Conservation (phyloP, 2,797 vertebrate species). For the Sphaeramia orbicularis region DNA sequence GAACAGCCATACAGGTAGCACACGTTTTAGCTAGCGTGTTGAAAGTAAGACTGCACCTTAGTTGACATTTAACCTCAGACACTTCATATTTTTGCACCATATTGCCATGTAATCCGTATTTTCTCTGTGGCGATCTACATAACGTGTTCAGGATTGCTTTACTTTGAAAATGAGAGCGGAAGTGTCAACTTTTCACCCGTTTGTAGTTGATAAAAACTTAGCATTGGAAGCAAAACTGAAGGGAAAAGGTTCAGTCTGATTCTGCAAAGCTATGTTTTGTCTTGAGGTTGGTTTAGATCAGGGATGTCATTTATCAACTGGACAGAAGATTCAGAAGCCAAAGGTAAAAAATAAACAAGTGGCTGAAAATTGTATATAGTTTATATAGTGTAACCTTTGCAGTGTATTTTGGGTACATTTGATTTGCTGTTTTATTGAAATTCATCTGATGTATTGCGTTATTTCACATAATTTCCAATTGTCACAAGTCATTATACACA, state of each 20-base stretch:
- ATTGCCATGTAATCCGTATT: background rate
- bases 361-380: too few species aligned
- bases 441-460: too few species aligned
- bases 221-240: background rate
- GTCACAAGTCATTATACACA: too few species aligned
- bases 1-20: background rate
- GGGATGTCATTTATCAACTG: too few species aligned
- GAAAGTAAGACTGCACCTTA: background rate
- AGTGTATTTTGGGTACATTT: too few species aligned
- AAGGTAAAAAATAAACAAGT: too few species aligned
- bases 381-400: too few species aligned
- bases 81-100: background rate
- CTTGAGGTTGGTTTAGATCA: background rate
- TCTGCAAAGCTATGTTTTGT: background rate
- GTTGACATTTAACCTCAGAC: background rate
- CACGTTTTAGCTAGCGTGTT: conserved; percentile 12
- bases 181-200: background rate
- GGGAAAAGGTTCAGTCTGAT: background rate
- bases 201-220: background rate
- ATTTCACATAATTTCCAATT: too few species aligned
- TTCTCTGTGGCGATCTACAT: background rate
- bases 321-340: too few species aligned
- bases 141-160: conserved; percentile 3
- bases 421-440: too few species aligned
- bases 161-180: conserved; percentile 51